A percentile compares a stretch with the other conserved stretches of the same genome.
Evolutionary conservation across 2,888 invertebrate species (phyloP).

Genomic region (Thysanoteuthis rhombus): DNA sequence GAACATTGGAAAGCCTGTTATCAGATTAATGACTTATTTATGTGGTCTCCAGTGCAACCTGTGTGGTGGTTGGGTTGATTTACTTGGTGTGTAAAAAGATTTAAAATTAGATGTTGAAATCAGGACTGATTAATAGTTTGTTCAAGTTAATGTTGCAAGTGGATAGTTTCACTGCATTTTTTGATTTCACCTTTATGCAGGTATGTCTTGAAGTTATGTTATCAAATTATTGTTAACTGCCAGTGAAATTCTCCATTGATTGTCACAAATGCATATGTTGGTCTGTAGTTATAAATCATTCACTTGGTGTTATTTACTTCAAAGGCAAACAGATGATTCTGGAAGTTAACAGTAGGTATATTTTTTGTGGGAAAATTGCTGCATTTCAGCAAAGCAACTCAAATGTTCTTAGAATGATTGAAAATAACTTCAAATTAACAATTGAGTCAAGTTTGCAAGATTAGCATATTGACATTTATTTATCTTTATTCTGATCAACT

Average conservation of each 20-base stretch:
- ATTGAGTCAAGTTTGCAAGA: no score
- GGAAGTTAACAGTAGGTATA: background rate
- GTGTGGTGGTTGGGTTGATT: background rate
- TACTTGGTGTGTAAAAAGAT: background rate
- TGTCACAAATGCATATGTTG: background rate
- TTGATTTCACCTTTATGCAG: background rate
- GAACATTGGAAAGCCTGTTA: background rate
- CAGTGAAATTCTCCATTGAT: background rate
- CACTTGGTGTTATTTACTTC: background rate
- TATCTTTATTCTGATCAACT: no score
- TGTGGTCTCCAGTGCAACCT: background rate
- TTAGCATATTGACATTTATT: no score
- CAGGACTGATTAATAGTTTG: background rate
- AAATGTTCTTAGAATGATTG: no score
- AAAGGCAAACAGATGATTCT: background rate
- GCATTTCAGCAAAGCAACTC: no score
- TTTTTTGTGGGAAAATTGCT: background rate
- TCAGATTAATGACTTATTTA: slow-evolving; percentile 12
- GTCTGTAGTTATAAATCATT: background rate
- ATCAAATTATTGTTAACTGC: background rate
- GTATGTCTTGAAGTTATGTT: background rate
- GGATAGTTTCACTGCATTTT: background rate
- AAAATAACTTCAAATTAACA: no score
- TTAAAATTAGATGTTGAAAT: background rate
- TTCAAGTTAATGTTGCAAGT: background rate